Evolutionary conservation across 2,888 invertebrate genomes (phyloP).

Genomic region (Xestia rhomboidea): DNA sequence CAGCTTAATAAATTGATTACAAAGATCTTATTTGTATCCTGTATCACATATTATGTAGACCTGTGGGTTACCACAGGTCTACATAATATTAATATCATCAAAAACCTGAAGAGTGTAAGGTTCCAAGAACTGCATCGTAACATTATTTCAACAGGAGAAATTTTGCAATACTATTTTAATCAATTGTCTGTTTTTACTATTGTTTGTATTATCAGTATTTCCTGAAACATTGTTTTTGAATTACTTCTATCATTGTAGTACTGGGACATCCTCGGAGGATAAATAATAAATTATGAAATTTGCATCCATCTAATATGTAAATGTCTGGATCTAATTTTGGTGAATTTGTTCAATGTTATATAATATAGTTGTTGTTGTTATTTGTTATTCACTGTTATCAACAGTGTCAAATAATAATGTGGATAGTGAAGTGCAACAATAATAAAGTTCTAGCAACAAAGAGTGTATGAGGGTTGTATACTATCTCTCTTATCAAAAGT

Average conservation of each 20-base stretch:
- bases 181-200: not conserved
- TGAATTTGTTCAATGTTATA: not conserved
- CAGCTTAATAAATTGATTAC: not conserved
- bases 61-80: no score
- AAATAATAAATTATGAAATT: conserved; percentile 1
- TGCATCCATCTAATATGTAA: not conserved
- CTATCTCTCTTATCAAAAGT: conserved; percentile 33
- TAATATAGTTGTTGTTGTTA: no score
- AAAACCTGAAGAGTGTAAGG: not conserved
- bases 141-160: not conserved
- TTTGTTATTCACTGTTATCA: no score
- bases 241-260: conserved; percentile 8
- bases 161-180: not conserved
- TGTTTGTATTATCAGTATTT: not conserved
- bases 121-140: not conserved
- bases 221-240: not conserved
- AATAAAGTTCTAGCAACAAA: not conserved
- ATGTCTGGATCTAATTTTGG: not conserved
- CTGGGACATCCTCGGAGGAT: not conserved
- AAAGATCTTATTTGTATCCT: no score
- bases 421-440: not conserved
- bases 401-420: not conserved
- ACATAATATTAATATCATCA: not conserved
- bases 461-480: not conserved
- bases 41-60: no score